Evolutionary conservation across 1,140 invertebrate species (phyloP), one percentile per base, ranked within the genome.

Genomic region (Doryteuthis pealeii): DNA sequence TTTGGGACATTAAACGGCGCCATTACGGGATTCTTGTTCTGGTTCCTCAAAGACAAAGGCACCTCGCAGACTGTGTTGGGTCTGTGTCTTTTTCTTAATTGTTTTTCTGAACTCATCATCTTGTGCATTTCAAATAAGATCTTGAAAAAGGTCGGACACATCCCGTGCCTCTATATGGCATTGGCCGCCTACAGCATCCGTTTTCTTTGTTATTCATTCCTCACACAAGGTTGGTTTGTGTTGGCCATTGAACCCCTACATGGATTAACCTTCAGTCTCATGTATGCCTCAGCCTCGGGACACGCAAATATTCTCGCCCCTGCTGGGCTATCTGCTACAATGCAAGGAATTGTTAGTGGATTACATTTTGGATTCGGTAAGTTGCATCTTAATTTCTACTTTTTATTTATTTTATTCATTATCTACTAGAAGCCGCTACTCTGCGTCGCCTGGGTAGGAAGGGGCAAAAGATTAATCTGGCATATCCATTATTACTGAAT

Each of bases 11-110:
- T 94, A 74, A 96, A 94, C 0, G 94, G 92, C 0, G 85, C 96
- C 1, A 89, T 96, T n/a, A 96, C 95, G 94, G 92, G 95, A 74
- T 97, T 95, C 84, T 87, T 96, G 4, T 96, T 95, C 86, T 95
- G 93, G 94, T 90, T 94, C 74, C 90, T 96, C 12, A 91, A 94
- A 86, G 93, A 94, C 82, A 87, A 95, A 72, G 72, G 75, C 71
- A 93, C 91, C 12, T 92, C 92, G 1, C 91, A 96, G 87, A 93
- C 95, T 0, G 84, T 97, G 1, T 92, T 97, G 86, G 96, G 95
- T 1, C 79, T 96, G 70, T 91, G 92, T 5, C 92, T 93, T 82
- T 92, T 92, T 5, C 91, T 96, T 68, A 93, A 96, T 84, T 94
- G 93, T 78, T 93, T 96, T 79, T 88, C 92, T 31, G 96, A 96